These are phyloP conservation scores for Theropithecus gelada DNA, from an alignment of 2,113 vertebrate species.

Conservation along the genomic window DNA sequence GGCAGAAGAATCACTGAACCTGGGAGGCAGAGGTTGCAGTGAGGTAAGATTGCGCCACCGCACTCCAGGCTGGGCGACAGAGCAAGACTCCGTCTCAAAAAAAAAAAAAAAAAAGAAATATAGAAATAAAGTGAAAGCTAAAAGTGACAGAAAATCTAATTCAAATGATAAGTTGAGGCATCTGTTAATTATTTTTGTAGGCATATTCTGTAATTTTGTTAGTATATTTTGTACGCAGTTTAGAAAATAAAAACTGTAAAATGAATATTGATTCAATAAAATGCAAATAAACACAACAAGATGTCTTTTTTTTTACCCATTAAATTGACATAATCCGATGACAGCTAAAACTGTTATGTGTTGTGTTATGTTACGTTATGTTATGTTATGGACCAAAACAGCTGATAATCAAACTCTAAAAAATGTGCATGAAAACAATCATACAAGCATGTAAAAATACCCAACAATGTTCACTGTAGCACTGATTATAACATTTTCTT, in stretches of 20 bases:
- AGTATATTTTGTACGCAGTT: neutral
- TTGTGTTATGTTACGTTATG: neutral
- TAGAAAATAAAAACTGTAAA: slow-evolving; percentile 13
- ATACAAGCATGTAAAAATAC: neutral
- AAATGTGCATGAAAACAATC: neutral
- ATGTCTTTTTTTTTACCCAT: neutral
- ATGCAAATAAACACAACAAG: neutral
- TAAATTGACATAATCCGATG: neutral
- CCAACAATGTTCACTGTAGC: neutral
- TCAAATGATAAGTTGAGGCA: slow-evolving; percentile 8
- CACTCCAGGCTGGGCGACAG: too few species aligned
- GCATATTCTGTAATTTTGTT: neutral
- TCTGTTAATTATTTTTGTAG: neutral
- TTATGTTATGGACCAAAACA: neutral
- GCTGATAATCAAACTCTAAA: neutral
- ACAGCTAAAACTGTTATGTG: neutral
- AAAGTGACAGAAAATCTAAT: neutral
- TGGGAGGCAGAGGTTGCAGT: too few species aligned
- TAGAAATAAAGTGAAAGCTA: neutral
- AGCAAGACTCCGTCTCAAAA: too few species aligned
- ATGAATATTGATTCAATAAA: slow-evolving; percentile 13
- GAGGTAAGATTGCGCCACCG: too few species aligned
- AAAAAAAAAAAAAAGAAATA: neutral
- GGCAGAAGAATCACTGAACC: too few species aligned
- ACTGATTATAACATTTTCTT: neutral